A percentile compares a stretch with the other conserved stretches of the same genome.
phyloP scores from a whole-genome alignment of 2,113 vertebrate genomes.

The Sitta europaea region DNA sequence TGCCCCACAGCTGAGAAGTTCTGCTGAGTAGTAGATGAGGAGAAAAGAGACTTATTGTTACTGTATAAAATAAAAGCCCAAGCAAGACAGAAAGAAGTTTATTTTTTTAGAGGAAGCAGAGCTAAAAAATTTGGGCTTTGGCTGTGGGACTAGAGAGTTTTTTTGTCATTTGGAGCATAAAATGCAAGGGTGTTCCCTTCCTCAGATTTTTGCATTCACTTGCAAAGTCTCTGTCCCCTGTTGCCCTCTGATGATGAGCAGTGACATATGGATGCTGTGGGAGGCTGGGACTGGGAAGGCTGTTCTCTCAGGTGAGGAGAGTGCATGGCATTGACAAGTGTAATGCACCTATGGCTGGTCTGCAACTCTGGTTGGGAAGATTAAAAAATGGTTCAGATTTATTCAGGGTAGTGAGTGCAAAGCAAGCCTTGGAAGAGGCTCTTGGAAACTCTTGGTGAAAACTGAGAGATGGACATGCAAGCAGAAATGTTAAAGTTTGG shows the following conservation, averaged over 20 bases:
- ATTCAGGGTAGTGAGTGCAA: neutral
- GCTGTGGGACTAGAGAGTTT: neutral
- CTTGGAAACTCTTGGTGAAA: neutral
- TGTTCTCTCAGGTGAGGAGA: neutral
- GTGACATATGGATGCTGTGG: neutral
- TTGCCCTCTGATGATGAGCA: neutral
- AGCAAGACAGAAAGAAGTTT: neutral
- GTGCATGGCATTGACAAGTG: neutral
- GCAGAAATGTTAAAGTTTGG: neutral
- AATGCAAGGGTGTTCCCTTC: neutral
- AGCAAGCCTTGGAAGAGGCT: neutral
- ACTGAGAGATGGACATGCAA: neutral
- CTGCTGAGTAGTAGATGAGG: neutral
- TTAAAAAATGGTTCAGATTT: neutral
- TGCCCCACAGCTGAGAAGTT: neutral
- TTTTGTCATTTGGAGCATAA: neutral
- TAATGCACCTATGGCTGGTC: neutral
- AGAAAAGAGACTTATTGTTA: neutral
- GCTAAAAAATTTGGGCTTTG: neutral
- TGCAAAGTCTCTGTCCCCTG: neutral
- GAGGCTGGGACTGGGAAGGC: neutral
- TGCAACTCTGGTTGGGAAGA: neutral
- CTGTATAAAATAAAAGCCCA: neutral
- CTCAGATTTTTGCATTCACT: neutral
- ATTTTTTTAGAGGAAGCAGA: neutral